Evolutionary conservation across 2,113 vertebrate genomes (phyloP), one percentile per base, ranked within the genome.

Genomic region (Puma concolor): DNA sequence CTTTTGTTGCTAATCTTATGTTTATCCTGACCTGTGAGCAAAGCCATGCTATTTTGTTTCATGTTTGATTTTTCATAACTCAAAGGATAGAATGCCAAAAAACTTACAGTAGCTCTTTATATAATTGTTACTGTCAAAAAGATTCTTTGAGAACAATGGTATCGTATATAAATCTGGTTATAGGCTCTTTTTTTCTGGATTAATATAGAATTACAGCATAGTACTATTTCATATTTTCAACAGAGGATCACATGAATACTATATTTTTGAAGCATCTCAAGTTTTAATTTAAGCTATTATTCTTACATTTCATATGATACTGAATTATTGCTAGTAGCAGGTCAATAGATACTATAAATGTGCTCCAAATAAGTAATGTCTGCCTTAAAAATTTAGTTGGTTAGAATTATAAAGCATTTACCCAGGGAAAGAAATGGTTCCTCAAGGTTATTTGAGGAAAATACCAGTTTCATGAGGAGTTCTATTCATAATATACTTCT

Each of bases 381-480:
- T 63, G 14, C 19, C 38, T 88, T 95, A 63, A 85, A 84, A 85
- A 71, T 82, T 82, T 17, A 76, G 29, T 86, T 86, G 77, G 17
- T 87, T 72, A 72, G 5, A 83, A 69, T 92, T 94, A 87, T 66
- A 72, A 80, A 94, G 66, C 36, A 91, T 72, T 90, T 57, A 80
- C 74, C 5, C 21, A 52, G 50, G 36, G 7, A 92, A 23, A 94
- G 29, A 92, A 29, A 64, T 88, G 36, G 11, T 92, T 89, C 50
- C 63, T 64, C 76, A 80, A 41, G 36, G 7, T 96, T 81, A 54
- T 64, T 36, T 92, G 66, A 92, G n/a, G 64, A 89, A 89, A 94
- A 85, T 69, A 17, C 7, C 3, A 84, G 44, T 92, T 87, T 87
- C 8, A 81, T n/a, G 29, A 90, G 54, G 8, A 81, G 25, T 86